Conservation (phyloP, 2,888 invertebrate genomes). For the Hemithea aestivaria region DNA sequence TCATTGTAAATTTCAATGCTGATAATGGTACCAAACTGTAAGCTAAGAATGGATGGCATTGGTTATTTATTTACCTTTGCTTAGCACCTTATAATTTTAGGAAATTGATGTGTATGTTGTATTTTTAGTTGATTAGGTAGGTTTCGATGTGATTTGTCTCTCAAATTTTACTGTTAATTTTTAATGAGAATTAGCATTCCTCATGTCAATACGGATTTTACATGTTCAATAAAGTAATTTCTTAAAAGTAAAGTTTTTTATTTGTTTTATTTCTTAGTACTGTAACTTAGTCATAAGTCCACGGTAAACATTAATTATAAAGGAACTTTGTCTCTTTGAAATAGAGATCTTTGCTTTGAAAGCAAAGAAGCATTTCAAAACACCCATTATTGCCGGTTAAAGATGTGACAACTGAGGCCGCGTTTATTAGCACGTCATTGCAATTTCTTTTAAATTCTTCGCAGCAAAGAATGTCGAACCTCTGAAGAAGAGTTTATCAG, state of each 20-base stretch:
- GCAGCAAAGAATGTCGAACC: too few relatives aligned
- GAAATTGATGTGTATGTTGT: slow-evolving; percentile 63
- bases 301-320: too few relatives aligned
- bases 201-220: slow-evolving; percentile 80
- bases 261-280: slow-evolving; percentile 48
- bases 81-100: slow-evolving; percentile 41
- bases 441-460: too few relatives aligned
- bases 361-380: too few relatives aligned
- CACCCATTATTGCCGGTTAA: too few relatives aligned
- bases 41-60: slow-evolving; percentile 47
- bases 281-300: too few relatives aligned
- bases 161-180: slow-evolving; percentile 79
- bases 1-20: slow-evolving; percentile 76
- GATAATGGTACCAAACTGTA: slow-evolving; percentile 74
- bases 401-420: too few relatives aligned
- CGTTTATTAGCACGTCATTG: too few relatives aligned
- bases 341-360: too few relatives aligned
- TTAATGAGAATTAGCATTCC: slow-evolving; percentile 80
- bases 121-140: slow-evolving; percentile 79
- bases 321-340: too few relatives aligned
- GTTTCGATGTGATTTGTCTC: slow-evolving; percentile 79
- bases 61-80: slow-evolving; percentile 38
- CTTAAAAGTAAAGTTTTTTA: slow-evolving; percentile 59
- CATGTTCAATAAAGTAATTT: slow-evolving; percentile 81
- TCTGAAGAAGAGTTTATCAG: too few relatives aligned